These are phyloP conservation scores for Theodoxus fluviatilis DNA, from an alignment of 2,888 invertebrate genomes.

Conservation along the genomic window DNA sequence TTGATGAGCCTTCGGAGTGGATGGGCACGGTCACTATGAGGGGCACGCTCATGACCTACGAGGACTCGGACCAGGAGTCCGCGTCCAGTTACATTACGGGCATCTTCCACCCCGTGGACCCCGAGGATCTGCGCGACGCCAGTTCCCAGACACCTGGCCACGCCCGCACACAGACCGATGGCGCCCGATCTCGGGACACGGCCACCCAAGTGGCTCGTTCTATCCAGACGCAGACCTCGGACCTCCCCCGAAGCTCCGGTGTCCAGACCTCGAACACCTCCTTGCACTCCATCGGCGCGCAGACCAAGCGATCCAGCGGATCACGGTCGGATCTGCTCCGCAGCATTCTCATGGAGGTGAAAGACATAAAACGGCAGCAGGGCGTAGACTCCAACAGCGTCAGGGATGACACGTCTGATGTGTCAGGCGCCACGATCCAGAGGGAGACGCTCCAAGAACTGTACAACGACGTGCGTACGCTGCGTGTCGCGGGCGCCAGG, in stretches of 20 bases:
- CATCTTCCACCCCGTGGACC: slow-evolving; percentile 45
- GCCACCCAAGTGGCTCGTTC: slow-evolving; percentile 37
- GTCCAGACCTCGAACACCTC: slow-evolving; percentile 46
- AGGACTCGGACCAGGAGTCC: slow-evolving; percentile 52
- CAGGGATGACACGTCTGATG: slow-evolving; percentile 41
- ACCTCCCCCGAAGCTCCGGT: slow-evolving; percentile 30
- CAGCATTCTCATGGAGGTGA: slow-evolving; percentile 53
- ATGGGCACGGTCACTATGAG: slow-evolving; percentile 46
- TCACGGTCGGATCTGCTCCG: slow-evolving; percentile 48
- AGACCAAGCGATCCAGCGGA: slow-evolving; percentile 45
- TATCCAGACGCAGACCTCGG: slow-evolving; percentile 46
- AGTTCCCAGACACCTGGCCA: slow-evolving; percentile 54
- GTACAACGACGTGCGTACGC: slow-evolving; percentile 44
- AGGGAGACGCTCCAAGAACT: slow-evolving; percentile 46
- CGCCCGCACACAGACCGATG: slow-evolving; percentile 49
- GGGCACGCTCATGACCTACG: slow-evolving; percentile 45
- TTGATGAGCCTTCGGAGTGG: slow-evolving; percentile 44
- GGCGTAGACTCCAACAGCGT: slow-evolving; percentile 44
- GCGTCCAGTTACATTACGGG: slow-evolving; percentile 49
- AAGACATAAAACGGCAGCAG: slow-evolving; percentile 50
- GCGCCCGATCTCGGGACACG: slow-evolving; percentile 26
- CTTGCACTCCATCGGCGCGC: slow-evolving; percentile 50
- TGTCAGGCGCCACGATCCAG: slow-evolving; percentile 45
- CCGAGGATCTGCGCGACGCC: slow-evolving; percentile 47
- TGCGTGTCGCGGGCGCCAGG: slow-evolving; percentile 43